Base-by-base conservation (phyloP, 2,888 invertebrate genomes). In the Tipula confusa region DNA sequence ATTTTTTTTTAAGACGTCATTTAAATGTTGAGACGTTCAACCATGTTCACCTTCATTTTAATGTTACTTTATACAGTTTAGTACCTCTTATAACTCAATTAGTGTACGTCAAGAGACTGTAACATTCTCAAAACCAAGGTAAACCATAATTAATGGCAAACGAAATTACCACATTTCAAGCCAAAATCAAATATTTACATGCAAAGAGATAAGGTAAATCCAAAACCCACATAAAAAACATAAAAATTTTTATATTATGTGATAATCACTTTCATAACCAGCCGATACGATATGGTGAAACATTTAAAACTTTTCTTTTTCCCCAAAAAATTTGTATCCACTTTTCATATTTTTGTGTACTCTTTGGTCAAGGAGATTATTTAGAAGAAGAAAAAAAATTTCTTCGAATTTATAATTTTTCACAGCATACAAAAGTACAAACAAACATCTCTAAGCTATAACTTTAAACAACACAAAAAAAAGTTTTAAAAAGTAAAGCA, bases 351-450 rank as follows among this genome's bases (percentile, higher is more conserved):
- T 43, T 43, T 43, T 64, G 1, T 64, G 24, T 64, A 24, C 64
- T 64, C 7, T 43, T 64, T 9, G 64, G 24, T 24, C 24, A 64
- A 24, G 24, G 9, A 64, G 24, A 24, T 24, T 24, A 9, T 24
- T 24, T 7, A 18, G n/a, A 24, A 64, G 6, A 18, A 24, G 9
- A 24, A 18, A 64, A 24, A 64, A 9, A 24, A 24, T 64, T 24
- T 43, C 43, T 64, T 24, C 24, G 64, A 64, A 64, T 64, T 64
- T 64, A 64, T 64, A 64, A 64, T 64, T 64, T 64, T 64, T 64
- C 18, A 64, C 64, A 64, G 64, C 18, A 7, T 15, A 43, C 43
- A 43, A n/a, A n/a, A 64, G 15, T 3, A 64, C 64, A 64, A 64
- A 64, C 24, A 64, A 24, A 7, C 64, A 64, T 24, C 43, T 64